These are phyloP conservation scores for Agrypnus murinus DNA, from an alignment of 2,888 invertebrate genomes.

Conservation along the genomic window DNA sequence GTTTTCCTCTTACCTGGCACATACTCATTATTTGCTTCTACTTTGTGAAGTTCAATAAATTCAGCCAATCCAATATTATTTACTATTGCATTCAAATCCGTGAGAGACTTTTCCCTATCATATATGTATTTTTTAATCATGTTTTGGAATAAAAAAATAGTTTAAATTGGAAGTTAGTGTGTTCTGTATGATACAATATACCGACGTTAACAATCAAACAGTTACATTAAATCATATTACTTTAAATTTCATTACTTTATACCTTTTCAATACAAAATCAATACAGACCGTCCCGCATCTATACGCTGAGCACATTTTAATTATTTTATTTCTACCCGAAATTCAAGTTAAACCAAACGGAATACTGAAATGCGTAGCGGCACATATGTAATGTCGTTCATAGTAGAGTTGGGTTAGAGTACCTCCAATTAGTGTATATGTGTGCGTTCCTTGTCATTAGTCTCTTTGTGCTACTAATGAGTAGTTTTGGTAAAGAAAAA, in stretches of 20 bases:
- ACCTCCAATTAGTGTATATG: slow-evolving; percentile 60
- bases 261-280: slow-evolving; percentile 9
- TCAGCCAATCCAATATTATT: no score
- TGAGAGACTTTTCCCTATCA: no score
- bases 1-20: no score
- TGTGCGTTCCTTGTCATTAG: slow-evolving; percentile 61
- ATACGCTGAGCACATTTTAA: slow-evolving; percentile 3
- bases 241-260: not conserved
- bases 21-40: no score
- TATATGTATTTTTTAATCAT: no score
- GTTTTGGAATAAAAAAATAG: no score
- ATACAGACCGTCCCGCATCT: slow-evolving; percentile 1
- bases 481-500: slow-evolving; percentile 54
- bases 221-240: not conserved
- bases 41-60: no score
- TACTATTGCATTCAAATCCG: no score
- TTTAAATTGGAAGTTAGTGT: no score
- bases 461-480: slow-evolving; percentile 64
- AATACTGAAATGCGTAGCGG: slow-evolving; percentile 5
- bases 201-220: no score
- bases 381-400: slow-evolving; percentile 24
- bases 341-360: slow-evolving; percentile 5
- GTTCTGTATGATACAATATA: no score
- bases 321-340: slow-evolving; percentile 12
- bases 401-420: slow-evolving; percentile 50